Evolutionary conservation across 2,797 vertebrate genomes (phyloP).

Genomic region (Alca torda): DNA sequence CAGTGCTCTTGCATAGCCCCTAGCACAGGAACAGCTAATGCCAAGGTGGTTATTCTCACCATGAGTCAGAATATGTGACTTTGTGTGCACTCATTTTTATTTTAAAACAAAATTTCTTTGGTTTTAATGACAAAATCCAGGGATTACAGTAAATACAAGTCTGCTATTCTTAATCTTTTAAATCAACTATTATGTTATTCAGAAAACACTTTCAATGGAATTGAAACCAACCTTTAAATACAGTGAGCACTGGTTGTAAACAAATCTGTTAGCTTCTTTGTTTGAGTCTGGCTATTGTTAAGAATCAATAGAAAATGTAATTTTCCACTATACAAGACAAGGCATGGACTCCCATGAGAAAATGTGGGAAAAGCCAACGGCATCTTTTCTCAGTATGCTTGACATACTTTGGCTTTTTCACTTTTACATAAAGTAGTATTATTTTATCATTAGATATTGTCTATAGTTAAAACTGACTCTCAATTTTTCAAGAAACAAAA

Average conservation of each 20-base stretch:
- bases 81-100: neutral
- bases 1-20: too few species aligned
- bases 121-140: neutral
- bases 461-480: neutral
- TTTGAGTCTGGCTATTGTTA: neutral
- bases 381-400: neutral
- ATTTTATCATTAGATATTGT: neutral
- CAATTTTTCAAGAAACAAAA: neutral
- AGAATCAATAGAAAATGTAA: neutral
- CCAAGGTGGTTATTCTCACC: neutral
- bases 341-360: neutral
- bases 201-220: neutral
- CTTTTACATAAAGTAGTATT: neutral
- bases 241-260: neutral
- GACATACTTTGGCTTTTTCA: neutral
- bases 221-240: neutral
- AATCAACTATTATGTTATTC: neutral
- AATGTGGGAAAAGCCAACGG: neutral
- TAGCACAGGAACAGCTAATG: neutral
- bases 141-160: neutral
- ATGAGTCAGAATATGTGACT: neutral
- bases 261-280: neutral
- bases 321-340: neutral
- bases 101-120: neutral
- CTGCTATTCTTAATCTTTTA: neutral